Evolutionary conservation across 2,888 invertebrate species (phyloP), one percentile per base, ranked within the genome.

Genomic region (Tenthredo mesomela): DNA sequence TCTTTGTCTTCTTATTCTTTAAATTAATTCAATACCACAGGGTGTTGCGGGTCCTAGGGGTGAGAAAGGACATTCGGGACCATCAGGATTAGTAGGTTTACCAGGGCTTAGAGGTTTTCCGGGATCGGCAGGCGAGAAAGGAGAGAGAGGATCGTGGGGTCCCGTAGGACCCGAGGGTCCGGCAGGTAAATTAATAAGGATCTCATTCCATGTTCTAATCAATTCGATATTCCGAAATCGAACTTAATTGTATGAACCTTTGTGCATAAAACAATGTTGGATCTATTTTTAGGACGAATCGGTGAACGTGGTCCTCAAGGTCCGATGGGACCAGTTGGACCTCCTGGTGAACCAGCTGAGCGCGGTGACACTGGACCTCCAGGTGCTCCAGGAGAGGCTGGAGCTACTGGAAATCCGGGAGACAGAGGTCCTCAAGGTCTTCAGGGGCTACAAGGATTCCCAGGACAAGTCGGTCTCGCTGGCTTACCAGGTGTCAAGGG

Each of bases 261-360:
- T 10, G 21, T 2, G n/a, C 21, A 21, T 25, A 61, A 85, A 43
- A 5, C 7, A 73, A 25, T 18, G 47, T 61, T 75, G 18, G 40
- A 40, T 40, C 43, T 65, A 40, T 86, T 91, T 10, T 85, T 88
- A 94, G 96, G 96, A 82, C 95, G 95, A 85, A 95, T 95, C 92
- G 97, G 97, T 86, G 97, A 97, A 90, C 95, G 97, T 91, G 97
- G 97, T 0, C 95, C 95, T 0, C 96, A 96, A 91, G 97, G 97
- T n/a, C 95, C 95, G 21, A 93, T 96, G 33, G 97, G 97, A 4
- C 96, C 96, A 0, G 94, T 95, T 0, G 97, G 97, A 1, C 96
- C 96, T 1, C 96, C 97, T 0, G 97, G 97, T 21, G 97, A 97
- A 92, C 96, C 96, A 73, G 97, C 96, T 0, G 97, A 97, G 92